Evolutionary conservation across 2,797 vertebrate species (phyloP).

Genomic region (Typhlichthys eigenmanni): DNA sequence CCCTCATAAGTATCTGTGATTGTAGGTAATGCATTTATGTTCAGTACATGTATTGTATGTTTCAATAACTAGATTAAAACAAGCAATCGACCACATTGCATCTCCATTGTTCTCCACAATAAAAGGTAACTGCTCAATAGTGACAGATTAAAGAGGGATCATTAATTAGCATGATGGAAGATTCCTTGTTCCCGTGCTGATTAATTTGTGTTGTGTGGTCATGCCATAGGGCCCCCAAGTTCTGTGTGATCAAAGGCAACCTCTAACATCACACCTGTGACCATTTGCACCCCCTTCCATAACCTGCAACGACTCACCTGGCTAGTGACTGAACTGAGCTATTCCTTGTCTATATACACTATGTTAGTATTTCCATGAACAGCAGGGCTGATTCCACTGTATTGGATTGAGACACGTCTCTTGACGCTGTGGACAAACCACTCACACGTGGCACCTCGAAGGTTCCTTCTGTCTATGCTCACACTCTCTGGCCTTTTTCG

Average conservation of each 20-base stretch:
- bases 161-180: constrained; percentile 22
- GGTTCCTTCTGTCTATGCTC: constrained; percentile 68
- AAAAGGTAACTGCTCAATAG: too few relatives aligned
- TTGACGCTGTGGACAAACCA: constrained; percentile 81
- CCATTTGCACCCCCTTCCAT: neutral
- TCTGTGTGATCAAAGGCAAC: constrained; percentile 29
- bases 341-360: too few relatives aligned
- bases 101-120: too few relatives aligned
- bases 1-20: too few relatives aligned
- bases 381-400: constrained; percentile 7
- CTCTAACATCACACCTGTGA: constrained; percentile 36
- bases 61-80: too few relatives aligned
- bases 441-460: constrained; percentile 80
- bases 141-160: too few relatives aligned
- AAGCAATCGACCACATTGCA: too few relatives aligned
- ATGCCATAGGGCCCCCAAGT: neutral
- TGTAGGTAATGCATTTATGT: too few relatives aligned
- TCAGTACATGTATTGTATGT: too few relatives aligned
- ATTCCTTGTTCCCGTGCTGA: constrained; percentile 17
- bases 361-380: neutral
- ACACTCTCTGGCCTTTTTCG: constrained; percentile 58
- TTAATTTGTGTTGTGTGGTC: constrained; percentile 1
- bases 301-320: neutral
- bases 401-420: constrained; percentile 77
- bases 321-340: constrained; percentile 7